Evolutionary conservation across 2,888 invertebrate genomes (phyloP), one percentile per base, ranked within the genome.

Genomic region (Sphaerophoria rueppellii): DNA sequence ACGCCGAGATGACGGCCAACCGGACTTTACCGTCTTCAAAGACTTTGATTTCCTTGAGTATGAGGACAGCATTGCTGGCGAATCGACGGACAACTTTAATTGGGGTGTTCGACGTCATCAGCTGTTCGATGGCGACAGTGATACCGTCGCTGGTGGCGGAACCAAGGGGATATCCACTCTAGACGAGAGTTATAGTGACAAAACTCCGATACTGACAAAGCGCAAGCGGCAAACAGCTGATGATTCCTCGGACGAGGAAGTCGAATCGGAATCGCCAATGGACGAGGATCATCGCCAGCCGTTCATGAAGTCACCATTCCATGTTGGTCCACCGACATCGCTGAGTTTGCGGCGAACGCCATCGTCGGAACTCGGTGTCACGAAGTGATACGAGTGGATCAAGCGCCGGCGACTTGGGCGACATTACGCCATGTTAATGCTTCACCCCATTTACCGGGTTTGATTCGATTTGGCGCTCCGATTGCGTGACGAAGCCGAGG

Each of bases 31-130:
- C 0, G 97, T 98, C 4, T 98, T 98, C 92, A 98, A 98, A 92
- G 99, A 99, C 92, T 99, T 99, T 91, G 99, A 99, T 92, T 99
- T 99, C 92, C 93, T 99, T 87, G 99, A 99, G 91, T 99, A 99
- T 90, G 99, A 99, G 92, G 99, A 99, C 92, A 98, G 98, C 90
- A 97, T 98, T 86, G 98, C 98, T 93, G 98, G 97, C 50, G 98
- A 98, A 91, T 97, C 97, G 87, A 97, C 97, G 0, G 98, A 98
- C 91, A 98, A 98, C 92, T 98, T 98, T 92, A 98, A 98, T 92
- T 98, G 98, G 98, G 98, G 98, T 77, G 98, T 98, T 35, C 95
- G 98, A 6, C 94, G 98, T 16, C 94, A 97, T 78, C 96, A 97
- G 82, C 93, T 97, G 43, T 96, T 96, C 88, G 96, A 95, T 89